Conservation (phyloP, 2,797 vertebrate genomes). For the Rhincodon typus region DNA sequence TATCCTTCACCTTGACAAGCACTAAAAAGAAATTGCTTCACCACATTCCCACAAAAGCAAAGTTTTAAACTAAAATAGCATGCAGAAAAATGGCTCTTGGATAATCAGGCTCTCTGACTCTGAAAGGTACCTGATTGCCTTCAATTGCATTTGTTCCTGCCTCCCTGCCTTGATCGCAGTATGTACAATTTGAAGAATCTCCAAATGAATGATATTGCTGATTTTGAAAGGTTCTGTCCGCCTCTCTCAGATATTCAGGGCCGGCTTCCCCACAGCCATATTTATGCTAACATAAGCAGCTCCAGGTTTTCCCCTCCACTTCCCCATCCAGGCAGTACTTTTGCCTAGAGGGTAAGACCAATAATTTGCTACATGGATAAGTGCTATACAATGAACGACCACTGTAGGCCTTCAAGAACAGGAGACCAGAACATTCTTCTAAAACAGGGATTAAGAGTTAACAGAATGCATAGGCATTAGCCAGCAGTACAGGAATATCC, state of each 20-base stretch:
- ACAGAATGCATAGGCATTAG: constrained; percentile 43
- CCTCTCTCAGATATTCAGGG: neutral
- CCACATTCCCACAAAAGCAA: neutral
- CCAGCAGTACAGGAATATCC: constrained; percentile 39
- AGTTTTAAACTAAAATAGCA: neutral
- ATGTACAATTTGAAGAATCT: neutral
- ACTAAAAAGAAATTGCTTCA: neutral
- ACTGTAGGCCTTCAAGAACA: neutral
- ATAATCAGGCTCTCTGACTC: neutral
- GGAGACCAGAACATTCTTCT: constrained; percentile 18
- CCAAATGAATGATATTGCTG: neutral
- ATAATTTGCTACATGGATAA: neutral
- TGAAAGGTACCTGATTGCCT: constrained; percentile 19
- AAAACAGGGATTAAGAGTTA: constrained; percentile 38
- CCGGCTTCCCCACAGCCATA: neutral
- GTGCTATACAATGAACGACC: neutral
- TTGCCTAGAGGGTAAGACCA: neutral
- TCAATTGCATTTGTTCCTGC: neutral
- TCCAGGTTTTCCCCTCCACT: neutral
- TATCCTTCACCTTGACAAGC: neutral
- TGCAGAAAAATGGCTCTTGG: neutral
- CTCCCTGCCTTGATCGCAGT: neutral
- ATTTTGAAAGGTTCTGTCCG: neutral
- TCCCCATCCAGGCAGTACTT: neutral
- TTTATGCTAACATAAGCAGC: neutral